Percentiles rank a stretch among this genome's conserved stretches.
Conservation (phyloP, 1,140 invertebrate genomes). For the Lethrus apterus region DNA sequence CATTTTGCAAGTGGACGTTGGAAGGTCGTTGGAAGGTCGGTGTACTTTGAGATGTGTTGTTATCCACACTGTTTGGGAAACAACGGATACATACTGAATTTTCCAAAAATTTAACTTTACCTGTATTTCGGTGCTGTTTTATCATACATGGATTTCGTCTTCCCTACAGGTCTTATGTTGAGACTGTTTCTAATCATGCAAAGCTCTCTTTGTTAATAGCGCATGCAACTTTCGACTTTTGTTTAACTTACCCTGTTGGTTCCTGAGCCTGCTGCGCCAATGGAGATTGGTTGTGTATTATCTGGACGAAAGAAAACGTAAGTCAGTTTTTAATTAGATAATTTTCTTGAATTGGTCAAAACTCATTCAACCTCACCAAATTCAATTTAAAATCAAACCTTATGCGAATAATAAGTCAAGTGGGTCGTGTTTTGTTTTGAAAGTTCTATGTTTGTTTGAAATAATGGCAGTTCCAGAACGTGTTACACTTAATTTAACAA, state of each 20-base stretch:
- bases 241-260: conserved; percentile 33
- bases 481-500: too few relatives aligned
- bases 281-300: conserved; percentile 40
- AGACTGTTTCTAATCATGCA: conserved; percentile 14
- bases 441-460: too few relatives aligned
- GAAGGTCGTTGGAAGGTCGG: neutral
- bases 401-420: too few relatives aligned
- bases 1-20: neutral
- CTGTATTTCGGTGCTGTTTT: neutral
- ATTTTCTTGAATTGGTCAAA: too few relatives aligned
- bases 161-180: neutral
- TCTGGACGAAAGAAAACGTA: conserved; percentile 34
- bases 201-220: neutral
- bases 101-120: neutral
- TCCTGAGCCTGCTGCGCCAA: conserved; percentile 28
- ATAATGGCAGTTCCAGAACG: too few relatives aligned
- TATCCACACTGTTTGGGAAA: neutral
- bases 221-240: too few relatives aligned
- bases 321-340: too few relatives aligned
- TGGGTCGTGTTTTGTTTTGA: too few relatives aligned
- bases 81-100: neutral
- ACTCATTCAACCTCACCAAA: too few relatives aligned
- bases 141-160: neutral
- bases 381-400: too few relatives aligned
- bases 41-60: neutral